phyloP scores from a whole-genome alignment of 2,888 invertebrate genomes.

The Antheraea yamamai region DNA sequence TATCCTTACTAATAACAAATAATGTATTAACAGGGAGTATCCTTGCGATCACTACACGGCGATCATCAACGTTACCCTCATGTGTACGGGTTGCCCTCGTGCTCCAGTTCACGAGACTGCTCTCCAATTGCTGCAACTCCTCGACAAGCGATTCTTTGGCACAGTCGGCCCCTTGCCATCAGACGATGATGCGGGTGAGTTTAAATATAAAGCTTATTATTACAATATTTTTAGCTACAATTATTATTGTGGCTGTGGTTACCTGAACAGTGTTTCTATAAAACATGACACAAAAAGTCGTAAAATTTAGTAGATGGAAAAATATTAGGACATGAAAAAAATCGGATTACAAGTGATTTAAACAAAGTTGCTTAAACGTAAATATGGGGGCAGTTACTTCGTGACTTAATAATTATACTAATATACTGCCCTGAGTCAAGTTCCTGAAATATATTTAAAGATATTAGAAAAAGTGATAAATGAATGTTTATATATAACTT shows the following conservation, averaged over 20 bases:
- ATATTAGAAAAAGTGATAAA: no score
- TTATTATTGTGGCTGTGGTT: not conserved
- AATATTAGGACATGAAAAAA: no score
- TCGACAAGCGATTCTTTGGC: conserved; percentile 98
- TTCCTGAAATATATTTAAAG: no score
- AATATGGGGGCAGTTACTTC: no score
- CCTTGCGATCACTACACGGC: conserved; percentile 99
- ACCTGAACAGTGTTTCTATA: not conserved
- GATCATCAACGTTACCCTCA: conserved; percentile 97
- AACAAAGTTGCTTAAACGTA: no score
- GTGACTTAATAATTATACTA: no score
- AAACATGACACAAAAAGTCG: not conserved
- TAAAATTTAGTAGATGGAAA: not conserved
- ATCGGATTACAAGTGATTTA: no score
- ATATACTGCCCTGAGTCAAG: no score
- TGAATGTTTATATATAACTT: no score
- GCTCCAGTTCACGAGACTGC: conserved; percentile 96
- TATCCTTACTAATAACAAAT: not conserved
- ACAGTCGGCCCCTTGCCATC: conserved; percentile 84
- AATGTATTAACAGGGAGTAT: conserved; percentile 87
- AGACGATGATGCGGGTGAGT: conserved; percentile 88
- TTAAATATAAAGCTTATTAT: not conserved
- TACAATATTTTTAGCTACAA: not conserved
- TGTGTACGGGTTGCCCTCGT: conserved; percentile 97
- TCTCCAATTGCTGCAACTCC: conserved; percentile 93